Conservation (phyloP, 2,888 invertebrate genomes). For the Ceraclea dissimilis region DNA sequence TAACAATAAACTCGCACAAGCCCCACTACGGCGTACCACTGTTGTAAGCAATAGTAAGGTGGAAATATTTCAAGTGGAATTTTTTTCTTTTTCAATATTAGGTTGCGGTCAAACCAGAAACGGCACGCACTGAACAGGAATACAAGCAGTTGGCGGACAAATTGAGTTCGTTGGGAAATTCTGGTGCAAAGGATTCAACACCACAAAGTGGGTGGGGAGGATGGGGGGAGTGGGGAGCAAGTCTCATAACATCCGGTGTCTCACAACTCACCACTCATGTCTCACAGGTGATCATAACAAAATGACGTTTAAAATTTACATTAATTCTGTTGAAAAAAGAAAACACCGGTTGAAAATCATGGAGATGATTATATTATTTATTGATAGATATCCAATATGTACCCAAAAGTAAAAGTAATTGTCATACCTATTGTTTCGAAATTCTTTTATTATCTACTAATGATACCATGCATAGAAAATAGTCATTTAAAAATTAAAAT, state of each 20-base stretch:
- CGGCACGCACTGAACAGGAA: conserved; percentile 18
- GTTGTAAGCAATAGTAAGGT: too few species aligned
- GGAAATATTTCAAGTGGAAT: too few species aligned
- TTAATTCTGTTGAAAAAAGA: not conserved
- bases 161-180: conserved; percentile 17
- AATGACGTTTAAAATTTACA: not conserved
- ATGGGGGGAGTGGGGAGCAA: conserved; percentile 71
- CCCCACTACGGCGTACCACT: too few species aligned
- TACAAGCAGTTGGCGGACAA: conserved; percentile 23
- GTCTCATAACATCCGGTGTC: conserved; percentile 62
- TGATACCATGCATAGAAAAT: too few species aligned
- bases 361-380: too few species aligned
- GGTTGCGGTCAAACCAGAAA: conserved; percentile 1
- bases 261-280: conserved; percentile 73
- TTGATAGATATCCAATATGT: too few species aligned
- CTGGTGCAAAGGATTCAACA: not conserved
- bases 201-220: conserved; percentile 55
- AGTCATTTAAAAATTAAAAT: too few species aligned
- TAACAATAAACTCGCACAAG: too few species aligned
- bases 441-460: too few species aligned
- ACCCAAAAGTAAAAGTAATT: too few species aligned
- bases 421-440: too few species aligned
- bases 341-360: not conserved
- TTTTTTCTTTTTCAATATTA: too few species aligned
- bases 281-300: conserved; percentile 41